phyloP scores from a whole-genome alignment of 2,888 invertebrate species.

The Mystacides longicornis region DNA sequence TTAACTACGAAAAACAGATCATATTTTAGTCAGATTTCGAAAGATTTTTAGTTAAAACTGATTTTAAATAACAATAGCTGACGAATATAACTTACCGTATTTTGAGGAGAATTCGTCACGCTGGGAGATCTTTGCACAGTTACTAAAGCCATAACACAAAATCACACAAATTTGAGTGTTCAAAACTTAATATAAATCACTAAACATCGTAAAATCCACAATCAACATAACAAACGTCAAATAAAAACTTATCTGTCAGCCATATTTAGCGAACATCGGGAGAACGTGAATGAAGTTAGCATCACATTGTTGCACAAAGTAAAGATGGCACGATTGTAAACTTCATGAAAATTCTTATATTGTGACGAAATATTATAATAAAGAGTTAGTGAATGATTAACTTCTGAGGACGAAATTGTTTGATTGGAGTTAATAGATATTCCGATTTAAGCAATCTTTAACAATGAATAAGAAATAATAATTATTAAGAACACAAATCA shows the following conservation, averaged over 20 bases:
- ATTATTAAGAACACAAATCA: background rate
- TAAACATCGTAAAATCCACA: constrained; percentile 12
- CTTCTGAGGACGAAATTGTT: no score
- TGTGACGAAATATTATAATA: no score
- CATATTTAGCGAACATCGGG: constrained; percentile 21
- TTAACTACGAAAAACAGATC: no score
- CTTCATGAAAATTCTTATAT: no score
- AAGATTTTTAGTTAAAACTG: no score
- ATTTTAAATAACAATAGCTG: constrained; percentile 6
- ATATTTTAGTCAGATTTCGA: no score
- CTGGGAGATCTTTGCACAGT: constrained; percentile 67
- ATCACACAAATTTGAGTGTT: constrained; percentile 18
- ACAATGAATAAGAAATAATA: background rate
- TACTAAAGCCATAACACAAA: constrained; percentile 56
- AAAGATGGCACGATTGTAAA: constrained; percentile 12
- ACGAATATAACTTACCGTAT: constrained; percentile 42
- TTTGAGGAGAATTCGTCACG: constrained; percentile 57
- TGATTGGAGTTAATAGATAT: no score
- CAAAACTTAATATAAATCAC: constrained; percentile 14
- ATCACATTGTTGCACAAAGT: constrained; percentile 9
- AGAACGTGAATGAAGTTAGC: constrained; percentile 4
- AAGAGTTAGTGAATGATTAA: no score
- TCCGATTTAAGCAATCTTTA: no score
- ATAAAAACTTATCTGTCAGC: constrained; percentile 21
- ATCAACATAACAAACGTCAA: constrained; percentile 20